phyloP scores from a whole-genome alignment of 1,140 invertebrate species.

The Lepeophtheirus salmonis region DNA sequence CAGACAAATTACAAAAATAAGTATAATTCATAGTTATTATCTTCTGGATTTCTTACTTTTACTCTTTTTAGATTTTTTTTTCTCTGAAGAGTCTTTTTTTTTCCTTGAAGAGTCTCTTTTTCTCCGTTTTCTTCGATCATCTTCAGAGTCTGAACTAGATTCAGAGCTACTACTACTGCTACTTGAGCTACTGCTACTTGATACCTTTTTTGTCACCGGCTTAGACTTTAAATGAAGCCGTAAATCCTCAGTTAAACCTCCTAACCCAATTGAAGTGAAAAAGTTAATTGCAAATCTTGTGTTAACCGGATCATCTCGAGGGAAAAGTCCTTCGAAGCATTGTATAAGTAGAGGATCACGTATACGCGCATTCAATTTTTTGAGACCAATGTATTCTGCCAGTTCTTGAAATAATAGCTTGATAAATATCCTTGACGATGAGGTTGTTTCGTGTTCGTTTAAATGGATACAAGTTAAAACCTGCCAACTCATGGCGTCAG shows the following conservation, averaged over 20 bases:
- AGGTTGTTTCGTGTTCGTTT: constrained; percentile 92
- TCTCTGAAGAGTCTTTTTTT: constrained; percentile 14
- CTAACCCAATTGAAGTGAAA: constrained; percentile 93
- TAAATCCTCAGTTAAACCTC: constrained; percentile 81
- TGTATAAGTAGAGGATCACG: constrained; percentile 68
- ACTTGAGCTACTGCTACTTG: not conserved
- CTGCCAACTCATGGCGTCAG: constrained; percentile 88
- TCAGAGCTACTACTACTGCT: constrained; percentile 20
- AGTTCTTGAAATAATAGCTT: constrained; percentile 90
- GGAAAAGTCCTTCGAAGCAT: constrained; percentile 81
- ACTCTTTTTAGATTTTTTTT: constrained; percentile 8
- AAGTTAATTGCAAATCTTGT: constrained; percentile 98
- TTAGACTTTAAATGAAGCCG: constrained; percentile 60
- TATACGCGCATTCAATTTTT: constrained; percentile 68
- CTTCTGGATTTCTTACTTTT: not conserved
- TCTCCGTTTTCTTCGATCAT: constrained; percentile 22
- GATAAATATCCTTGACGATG: constrained; percentile 89
- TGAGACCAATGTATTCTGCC: constrained; percentile 83
- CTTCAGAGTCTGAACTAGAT: constrained; percentile 26
- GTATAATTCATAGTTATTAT: too few relatives aligned
- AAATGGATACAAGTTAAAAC: constrained; percentile 69
- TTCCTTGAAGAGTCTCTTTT: not conserved
- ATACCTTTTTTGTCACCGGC: not conserved
- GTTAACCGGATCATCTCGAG: constrained; percentile 83
- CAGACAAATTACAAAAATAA: too few relatives aligned